Evolutionary conservation across 2,113 vertebrate species (phyloP), one percentile per base, ranked within the genome.

Genomic region (Struthidea cinerea): DNA sequence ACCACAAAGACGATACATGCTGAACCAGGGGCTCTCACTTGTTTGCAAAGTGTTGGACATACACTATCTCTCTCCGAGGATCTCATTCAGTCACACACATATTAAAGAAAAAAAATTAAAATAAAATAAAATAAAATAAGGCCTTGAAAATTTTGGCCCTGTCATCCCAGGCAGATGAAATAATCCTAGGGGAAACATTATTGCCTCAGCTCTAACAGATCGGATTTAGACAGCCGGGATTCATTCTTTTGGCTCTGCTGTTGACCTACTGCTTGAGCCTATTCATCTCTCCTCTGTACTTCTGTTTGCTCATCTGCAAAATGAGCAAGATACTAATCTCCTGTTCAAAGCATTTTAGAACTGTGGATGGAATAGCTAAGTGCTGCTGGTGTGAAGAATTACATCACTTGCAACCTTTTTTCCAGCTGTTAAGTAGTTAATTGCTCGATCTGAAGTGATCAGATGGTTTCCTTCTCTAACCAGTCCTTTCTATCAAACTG

Each of bases 281-380:
- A 93, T 93, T 91, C 91, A 77, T 84, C 86, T 95, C 93, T 68
- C 64, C 94, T 89, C 93, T 88, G 82, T 68, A 80, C 87, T 94
- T 95, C 96, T 95, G 94, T 95, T 96, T 96, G 94, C 93, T 93
- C 92, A 96, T 95, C 90, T 96, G 95, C 93, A 95, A 96, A 96
- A 96, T 80, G 93, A 96, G 94, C 93, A 93, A 90, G 96, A 95
- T 94, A 92, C 94, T 94, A 90, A 95, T 94, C 96, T 97, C 85
- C 93, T 93, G 82, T 70, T 96, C 93, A 95, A 94, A 96, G 96
- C 92, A 55, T 88, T 95, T 91, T 88, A 93, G 82, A 93, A 84
- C 75, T 92, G 85, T 63, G 90, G 85, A 76, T 70, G 76, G 86
- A 93, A 94, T 70, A 88, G 87, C 91, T 84, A 88, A 91, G 52